These are phyloP conservation scores for Myrmecophaga tridactyla DNA, from an alignment of 2,113 vertebrate genomes.

Conservation along the genomic window DNA sequence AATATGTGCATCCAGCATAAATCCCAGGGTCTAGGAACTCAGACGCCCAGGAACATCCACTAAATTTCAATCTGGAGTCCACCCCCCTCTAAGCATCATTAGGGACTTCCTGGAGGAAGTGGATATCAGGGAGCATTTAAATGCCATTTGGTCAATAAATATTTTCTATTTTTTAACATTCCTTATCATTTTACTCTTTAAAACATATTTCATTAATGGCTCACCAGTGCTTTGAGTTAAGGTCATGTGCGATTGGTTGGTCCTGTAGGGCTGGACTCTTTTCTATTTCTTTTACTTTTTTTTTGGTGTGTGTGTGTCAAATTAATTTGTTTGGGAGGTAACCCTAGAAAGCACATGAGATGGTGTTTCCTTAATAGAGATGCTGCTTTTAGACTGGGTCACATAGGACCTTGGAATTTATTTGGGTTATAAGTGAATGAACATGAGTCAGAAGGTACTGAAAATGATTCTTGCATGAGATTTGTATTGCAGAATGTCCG, in stretches of 20 bases:
- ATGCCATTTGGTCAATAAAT: no score
- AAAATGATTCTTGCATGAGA: background rate
- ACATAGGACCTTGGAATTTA: background rate
- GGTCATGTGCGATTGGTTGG: background rate
- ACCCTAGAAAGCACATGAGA: background rate
- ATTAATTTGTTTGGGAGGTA: background rate
- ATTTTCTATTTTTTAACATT: no score
- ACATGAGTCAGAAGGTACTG: background rate
- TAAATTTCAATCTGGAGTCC: no score
- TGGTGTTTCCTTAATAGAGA: background rate
- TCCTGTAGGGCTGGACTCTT: background rate
- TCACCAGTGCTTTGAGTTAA: background rate
- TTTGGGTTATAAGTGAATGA: background rate
- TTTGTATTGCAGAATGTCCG: background rate
- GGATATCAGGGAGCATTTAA: no score
- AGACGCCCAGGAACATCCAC: no score
- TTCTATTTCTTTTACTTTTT: background rate
- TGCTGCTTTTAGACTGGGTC: background rate
- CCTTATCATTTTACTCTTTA: background rate
- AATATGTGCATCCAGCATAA: no score
- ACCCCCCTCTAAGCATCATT: no score
- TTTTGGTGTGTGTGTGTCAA: background rate
- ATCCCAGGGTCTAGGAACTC: no score
- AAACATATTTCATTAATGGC: background rate
- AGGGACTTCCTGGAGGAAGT: no score